phyloP scores from a whole-genome alignment of 1,140 invertebrate species.

The Chironomus tepperi region DNA sequence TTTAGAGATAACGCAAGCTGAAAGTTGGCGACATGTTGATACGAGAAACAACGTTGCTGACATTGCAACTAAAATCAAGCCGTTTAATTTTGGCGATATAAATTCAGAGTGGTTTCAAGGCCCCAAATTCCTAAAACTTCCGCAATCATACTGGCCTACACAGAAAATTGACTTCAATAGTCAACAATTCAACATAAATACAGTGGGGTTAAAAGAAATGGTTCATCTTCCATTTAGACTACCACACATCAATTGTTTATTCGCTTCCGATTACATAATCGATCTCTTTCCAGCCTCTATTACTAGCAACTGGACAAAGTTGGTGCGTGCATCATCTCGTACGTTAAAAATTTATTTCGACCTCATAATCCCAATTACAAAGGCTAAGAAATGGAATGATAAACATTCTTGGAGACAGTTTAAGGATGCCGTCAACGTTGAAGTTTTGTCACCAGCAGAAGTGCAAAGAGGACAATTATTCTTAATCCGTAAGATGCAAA shows the following conservation, averaged over 20 bases:
- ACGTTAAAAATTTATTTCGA: not conserved
- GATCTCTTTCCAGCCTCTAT: not conserved
- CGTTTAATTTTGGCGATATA: not conserved
- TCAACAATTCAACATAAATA: not conserved
- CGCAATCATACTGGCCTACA: not conserved
- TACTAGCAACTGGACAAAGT: not conserved
- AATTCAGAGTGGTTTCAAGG: no score
- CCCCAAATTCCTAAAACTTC: not conserved
- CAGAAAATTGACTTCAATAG: not conserved
- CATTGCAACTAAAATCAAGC: slow-evolving; percentile 29
- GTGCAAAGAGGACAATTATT: not conserved
- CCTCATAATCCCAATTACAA: not conserved
- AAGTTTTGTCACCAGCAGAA: not conserved
- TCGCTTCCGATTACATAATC: not conserved
- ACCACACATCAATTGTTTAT: not conserved
- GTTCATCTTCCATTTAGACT: not conserved
- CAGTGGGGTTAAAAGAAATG: not conserved
- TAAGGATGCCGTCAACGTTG: not conserved
- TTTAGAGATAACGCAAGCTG: slow-evolving; percentile 28
- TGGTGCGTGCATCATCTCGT: not conserved
- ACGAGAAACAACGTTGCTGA: slow-evolving; percentile 37
- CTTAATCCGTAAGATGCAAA: not conserved
- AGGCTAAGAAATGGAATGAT: not conserved
- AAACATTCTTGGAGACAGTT: not conserved
- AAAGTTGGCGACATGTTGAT: slow-evolving; percentile 34